Conservation (phyloP, 2,888 invertebrate species). For the Nowickia ferox region DNA sequence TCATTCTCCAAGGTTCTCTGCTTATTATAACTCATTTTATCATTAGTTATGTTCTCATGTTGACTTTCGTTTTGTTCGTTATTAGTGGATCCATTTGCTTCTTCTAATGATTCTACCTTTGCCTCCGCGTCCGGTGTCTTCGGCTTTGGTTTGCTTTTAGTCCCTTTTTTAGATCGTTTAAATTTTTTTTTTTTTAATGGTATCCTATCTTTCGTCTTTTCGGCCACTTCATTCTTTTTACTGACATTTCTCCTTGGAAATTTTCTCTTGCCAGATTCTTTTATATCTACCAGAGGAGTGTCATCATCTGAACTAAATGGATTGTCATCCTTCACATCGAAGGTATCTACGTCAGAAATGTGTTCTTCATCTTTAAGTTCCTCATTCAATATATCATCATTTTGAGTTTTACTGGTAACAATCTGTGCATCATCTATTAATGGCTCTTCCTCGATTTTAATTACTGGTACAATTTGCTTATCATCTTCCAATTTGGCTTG, state of each 20-base stretch:
- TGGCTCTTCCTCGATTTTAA: constrained; percentile 53
- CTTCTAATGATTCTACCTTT: background rate
- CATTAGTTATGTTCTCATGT: constrained; percentile 36
- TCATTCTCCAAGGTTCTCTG: constrained; percentile 69
- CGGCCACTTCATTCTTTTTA: constrained; percentile 62
- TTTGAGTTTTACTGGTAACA: background rate
- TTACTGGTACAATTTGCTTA: constrained; percentile 51
- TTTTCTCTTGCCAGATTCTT: constrained; percentile 35
- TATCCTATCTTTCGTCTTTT: constrained; percentile 1
- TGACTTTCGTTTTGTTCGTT: constrained; percentile 30
- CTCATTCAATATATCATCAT: constrained; percentile 14
- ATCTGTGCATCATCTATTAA: constrained; percentile 16
- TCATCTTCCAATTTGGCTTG: constrained; percentile 56
- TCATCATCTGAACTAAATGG: constrained; percentile 72
- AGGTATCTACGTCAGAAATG: constrained; percentile 44
- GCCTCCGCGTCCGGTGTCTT: background rate
- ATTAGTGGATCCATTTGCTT: background rate
- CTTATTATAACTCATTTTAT: constrained; percentile 54
- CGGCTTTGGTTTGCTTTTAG: constrained; percentile 22
- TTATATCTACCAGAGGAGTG: constrained; percentile 69
- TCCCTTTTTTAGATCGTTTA: constrained; percentile 22
- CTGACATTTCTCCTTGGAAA: constrained; percentile 40
- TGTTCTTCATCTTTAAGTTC: constrained; percentile 59
- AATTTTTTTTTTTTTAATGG: background rate
- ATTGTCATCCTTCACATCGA: constrained; percentile 37